A percentile compares a stretch with the other conserved stretches of the same genome.
Conservation (phyloP, 2,888 invertebrate species). For the Odontocolon sp. region DNA sequence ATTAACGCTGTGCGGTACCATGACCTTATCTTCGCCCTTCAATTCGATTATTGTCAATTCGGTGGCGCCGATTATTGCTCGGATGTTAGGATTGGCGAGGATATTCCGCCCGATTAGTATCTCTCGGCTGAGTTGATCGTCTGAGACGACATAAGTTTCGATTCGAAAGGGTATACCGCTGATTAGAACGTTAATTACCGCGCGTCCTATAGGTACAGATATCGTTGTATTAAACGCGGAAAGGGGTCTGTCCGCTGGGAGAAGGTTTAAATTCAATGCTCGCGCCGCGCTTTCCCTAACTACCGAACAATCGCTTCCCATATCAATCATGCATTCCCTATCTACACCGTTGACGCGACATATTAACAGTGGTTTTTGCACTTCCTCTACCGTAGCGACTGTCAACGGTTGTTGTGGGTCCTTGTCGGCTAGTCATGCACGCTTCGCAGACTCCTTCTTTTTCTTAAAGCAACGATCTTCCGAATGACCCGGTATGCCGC, state of each 20-base stretch:
- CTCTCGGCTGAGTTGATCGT: conserved; percentile 18
- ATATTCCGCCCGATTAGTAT: conserved; percentile 32
- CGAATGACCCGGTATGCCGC: background rate
- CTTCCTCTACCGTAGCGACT: background rate
- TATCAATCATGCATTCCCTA: conserved; percentile 20
- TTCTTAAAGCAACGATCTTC: conserved; percentile 10
- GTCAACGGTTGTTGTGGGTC: background rate
- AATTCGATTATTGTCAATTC: background rate
- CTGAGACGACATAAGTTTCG: conserved; percentile 10
- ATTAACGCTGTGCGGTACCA: background rate
- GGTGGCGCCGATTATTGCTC: background rate
- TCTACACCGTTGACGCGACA: conserved; percentile 11
- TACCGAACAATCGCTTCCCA: conserved; percentile 33
- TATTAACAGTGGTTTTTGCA: conserved; percentile 1
- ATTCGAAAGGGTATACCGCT: conserved; percentile 21
- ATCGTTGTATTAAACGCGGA: conserved; percentile 12
- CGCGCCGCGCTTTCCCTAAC: conserved; percentile 2
- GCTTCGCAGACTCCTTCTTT: background rate
- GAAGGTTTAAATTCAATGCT: background rate
- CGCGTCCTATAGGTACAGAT: conserved; percentile 10
- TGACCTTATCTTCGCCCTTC: background rate
- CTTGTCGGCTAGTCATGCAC: background rate
- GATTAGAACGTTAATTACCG: background rate
- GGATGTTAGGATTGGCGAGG: background rate
- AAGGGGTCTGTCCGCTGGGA: background rate